Percentiles rank a stretch among this genome's conserved stretches.
These are phyloP conservation scores for Spilogale gracilis DNA, from an alignment of 2,113 vertebrate species.

Conservation along the genomic window DNA sequence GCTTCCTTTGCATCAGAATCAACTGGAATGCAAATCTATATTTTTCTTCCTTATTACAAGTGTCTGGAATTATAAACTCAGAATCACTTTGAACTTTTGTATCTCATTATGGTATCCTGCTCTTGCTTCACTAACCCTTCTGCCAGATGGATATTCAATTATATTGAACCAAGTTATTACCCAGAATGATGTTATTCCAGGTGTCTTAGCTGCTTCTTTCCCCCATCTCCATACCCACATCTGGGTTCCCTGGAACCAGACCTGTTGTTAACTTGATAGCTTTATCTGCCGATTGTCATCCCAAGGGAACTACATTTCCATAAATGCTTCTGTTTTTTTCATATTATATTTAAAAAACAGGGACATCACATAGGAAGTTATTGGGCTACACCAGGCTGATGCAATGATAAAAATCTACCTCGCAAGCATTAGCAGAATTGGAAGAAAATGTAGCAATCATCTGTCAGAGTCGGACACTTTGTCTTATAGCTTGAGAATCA, in stretches of 20 bases:
- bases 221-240: background rate
- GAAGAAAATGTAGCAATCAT: background rate
- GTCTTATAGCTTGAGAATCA: background rate
- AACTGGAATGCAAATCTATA: background rate
- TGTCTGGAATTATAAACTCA: constrained; percentile 9
- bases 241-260: background rate
- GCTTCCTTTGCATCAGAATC: background rate
- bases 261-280: background rate
- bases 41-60: constrained; percentile 14
- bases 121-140: background rate
- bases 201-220: background rate
- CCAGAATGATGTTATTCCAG: background rate
- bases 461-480: background rate
- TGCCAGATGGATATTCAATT: background rate
- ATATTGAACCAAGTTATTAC: background rate
- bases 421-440: background rate
- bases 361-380: background rate
- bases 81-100: background rate
- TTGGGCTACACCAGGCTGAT: background rate
- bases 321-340: background rate
- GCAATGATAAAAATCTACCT: background rate
- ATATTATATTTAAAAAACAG: background rate
- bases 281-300: background rate
- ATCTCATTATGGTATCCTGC: background rate
- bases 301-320: background rate